phyloP scores from a whole-genome alignment of 2,113 vertebrate species.

The human (Homo sapiens) region GRCh38 chr3:191681501-191682000 shows the following conservation, averaged over 20 bases:
- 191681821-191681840: neutral
- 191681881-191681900: neutral
- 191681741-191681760: neutral
- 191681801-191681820: neutral
- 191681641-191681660: neutral
- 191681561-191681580: neutral
- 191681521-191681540: neutral
- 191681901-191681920: neutral
- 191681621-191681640: neutral
- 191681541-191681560: neutral
- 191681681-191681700: neutral
- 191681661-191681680: neutral
- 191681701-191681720: neutral
- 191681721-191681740: neutral
- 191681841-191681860: neutral
- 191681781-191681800: neutral
- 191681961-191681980: constrained; percentile 7
- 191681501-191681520: neutral
- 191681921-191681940: neutral
- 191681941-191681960: neutral
- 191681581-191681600: neutral
- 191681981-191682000: neutral
- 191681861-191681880: neutral
- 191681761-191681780: neutral
- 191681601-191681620: neutral